Conservation (phyloP, 1,140 invertebrate genomes). For the Paramacrobiotus metropolitanus region DNA sequence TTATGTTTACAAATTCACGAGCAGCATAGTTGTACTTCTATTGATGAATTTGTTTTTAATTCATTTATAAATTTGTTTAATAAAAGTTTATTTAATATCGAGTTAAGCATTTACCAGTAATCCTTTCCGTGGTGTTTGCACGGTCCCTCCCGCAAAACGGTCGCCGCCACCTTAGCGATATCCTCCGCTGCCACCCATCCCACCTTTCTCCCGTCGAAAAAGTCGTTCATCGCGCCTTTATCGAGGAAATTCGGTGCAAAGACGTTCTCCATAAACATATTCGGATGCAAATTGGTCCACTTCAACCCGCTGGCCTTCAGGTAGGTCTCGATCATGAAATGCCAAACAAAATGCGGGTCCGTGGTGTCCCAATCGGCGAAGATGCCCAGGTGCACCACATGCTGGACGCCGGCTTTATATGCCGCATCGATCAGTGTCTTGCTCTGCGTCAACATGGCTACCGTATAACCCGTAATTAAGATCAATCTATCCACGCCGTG, state of each 20-base stretch:
- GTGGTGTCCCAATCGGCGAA: background rate
- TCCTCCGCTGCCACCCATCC: background rate
- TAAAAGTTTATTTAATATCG: too few species aligned
- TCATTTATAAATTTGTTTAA: too few species aligned
- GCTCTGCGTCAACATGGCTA: background rate
- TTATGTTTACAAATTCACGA: too few species aligned
- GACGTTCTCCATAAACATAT: slow-evolving; percentile 1
- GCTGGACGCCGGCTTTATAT: background rate
- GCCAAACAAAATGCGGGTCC: background rate
- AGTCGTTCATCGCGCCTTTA: background rate
- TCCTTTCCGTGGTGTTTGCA: background rate
- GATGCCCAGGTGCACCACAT: background rate
- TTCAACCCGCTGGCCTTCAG: background rate
- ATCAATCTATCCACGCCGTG: background rate
- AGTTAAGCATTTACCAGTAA: too few species aligned
- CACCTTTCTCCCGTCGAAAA: background rate
- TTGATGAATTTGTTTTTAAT: too few species aligned
- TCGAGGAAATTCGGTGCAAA: background rate
- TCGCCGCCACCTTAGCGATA: background rate
- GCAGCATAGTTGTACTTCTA: too few species aligned
- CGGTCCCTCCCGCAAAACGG: background rate
- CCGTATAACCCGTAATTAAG: background rate
- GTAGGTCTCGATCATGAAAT: background rate
- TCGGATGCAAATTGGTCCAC: background rate
- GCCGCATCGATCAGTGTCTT: slow-evolving; percentile 1